Base-by-base conservation (phyloP, 2,888 invertebrate genomes). In the Trissonchulus latispiculum region DNA sequence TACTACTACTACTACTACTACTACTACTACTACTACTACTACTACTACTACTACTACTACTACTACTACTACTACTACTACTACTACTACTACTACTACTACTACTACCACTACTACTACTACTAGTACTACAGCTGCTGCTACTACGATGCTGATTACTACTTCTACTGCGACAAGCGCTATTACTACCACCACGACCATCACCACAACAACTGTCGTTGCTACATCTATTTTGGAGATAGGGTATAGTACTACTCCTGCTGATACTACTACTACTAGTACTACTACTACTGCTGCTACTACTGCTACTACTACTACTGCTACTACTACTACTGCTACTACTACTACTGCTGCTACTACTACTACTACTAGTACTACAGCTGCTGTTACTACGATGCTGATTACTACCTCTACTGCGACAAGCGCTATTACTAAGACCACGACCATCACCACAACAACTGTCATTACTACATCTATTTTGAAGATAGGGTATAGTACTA, bases 261-360 rank as follows among this genome's bases (percentile, higher is more conserved):
- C n/a, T n/a, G n/a, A n/a, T n/a, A 28, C n/a, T 3, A 31, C 70
- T 69, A 33, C 70, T 36, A 31, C 70, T 69, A 69, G 8, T 69
- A 69, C 31, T 69, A 69, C 70, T 15, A 69, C 70, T 15, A 69
- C 70, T 69, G 35, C 70, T 69, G 35, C 70, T 36, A 69, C 70
- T 69, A 69, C 35, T 48, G 35, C 35, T 69, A 69, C 35, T 36
- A 69, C 70, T 36, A 48, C 70, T 36, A 69, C 70, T 15, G 28
- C 37, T 23, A 69, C 35, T 69, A 69, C 70, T 28, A 69, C 35
- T 69, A 69, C 70, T 36, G 28, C 37, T 33, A 69, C 70, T 36
- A 69, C 70, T 69, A 69, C 32, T 36, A 69, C 70, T 36, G 35
- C 70, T 36, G 35, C 70, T 36, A 69, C 32, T 36, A 33, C 35